These are phyloP conservation scores for Balanococcus diminutus DNA, from an alignment of 2,888 invertebrate species.

Conservation along the genomic window DNA sequence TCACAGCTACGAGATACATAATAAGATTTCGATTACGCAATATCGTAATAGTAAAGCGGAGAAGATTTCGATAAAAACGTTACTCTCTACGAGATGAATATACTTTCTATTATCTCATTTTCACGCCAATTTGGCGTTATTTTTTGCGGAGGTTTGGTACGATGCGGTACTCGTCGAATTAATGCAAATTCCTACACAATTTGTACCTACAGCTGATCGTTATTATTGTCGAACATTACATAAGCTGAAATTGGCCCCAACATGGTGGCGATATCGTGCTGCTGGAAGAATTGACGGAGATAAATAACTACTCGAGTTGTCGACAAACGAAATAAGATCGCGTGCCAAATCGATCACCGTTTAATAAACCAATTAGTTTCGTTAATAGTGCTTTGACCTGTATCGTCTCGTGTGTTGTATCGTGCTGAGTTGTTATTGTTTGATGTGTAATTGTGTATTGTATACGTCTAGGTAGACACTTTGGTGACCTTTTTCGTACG, in stretches of 20 bases:
- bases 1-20: too few relatives aligned
- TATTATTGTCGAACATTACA: background rate
- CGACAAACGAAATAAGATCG: background rate
- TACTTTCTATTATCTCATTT: constrained; percentile 31
- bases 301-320: background rate
- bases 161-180: background rate
- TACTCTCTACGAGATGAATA: background rate
- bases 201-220: background rate
- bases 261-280: background rate
- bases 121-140: background rate
- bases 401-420: background rate
- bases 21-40: background rate
- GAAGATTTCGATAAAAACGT: background rate
- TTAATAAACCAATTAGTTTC: constrained; percentile 18
- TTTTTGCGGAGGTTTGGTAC: background rate
- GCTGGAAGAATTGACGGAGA: background rate
- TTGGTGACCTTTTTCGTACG: too few relatives aligned
- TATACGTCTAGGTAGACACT: too few relatives aligned
- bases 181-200: background rate
- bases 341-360: background rate
- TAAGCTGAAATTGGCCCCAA: background rate
- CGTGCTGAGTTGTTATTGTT: background rate
- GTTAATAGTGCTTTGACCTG: background rate
- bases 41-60: background rate
- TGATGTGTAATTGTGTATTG: background rate